Conservation (phyloP, 2,113 vertebrate genomes). For the Orcinus orca region DNA sequence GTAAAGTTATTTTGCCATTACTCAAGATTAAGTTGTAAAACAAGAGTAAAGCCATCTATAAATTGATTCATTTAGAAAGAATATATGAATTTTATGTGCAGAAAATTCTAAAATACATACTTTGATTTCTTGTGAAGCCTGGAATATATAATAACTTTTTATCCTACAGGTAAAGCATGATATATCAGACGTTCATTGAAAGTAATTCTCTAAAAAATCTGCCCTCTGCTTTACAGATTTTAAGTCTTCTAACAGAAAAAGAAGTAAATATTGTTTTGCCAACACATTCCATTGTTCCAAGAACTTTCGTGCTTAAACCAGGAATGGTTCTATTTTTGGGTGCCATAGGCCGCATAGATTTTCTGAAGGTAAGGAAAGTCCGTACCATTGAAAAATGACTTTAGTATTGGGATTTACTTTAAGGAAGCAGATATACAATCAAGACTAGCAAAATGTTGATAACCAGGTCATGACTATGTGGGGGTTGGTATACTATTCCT, state of each 20-base stretch:
- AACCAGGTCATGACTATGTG: neutral
- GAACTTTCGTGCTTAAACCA: conserved; percentile 93
- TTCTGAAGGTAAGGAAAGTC: conserved; percentile 86
- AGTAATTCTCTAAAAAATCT: conserved; percentile 39
- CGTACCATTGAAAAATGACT: neutral
- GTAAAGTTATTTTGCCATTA: neutral
- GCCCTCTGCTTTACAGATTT: conserved; percentile 84
- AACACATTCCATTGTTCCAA: conserved; percentile 86
- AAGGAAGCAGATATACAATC: neutral
- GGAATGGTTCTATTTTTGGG: conserved; percentile 90
- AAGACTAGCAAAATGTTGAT: neutral
- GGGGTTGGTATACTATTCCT: neutral
- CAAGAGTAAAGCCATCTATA: neutral
- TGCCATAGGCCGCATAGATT: conserved; percentile 92
- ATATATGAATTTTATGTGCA: neutral
- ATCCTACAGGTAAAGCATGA: neutral
- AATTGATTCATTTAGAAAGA: neutral
- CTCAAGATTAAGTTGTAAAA: neutral
- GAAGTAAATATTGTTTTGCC: conserved; percentile 93
- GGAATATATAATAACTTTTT: conserved; percentile 4
- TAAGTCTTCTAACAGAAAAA: conserved; percentile 89
- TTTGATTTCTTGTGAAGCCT: neutral
- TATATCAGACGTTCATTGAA: conserved; percentile 3
- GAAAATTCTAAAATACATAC: neutral
- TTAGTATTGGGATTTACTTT: neutral